Evolutionary conservation across 2,797 vertebrate species (phyloP), one percentile per base, ranked within the genome.

Genomic region (Nannoperca australis): DNA sequence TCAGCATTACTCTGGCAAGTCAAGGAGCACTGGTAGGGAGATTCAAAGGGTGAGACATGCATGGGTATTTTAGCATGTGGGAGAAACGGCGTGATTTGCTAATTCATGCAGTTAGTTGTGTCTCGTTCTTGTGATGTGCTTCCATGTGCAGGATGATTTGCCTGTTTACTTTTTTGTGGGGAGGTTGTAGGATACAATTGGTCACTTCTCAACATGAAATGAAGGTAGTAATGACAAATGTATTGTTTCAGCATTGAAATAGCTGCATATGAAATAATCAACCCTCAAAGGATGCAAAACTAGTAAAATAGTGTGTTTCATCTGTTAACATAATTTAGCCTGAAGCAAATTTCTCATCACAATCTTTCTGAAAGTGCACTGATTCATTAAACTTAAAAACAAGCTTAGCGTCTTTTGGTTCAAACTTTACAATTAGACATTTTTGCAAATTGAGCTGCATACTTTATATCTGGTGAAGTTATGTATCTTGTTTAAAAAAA

Each of bases 1-100:
- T 92, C 85, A 80, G 86, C 78, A 91, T 93, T 89, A 78, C 78
- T 65, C 74, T 78, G 78, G 66, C 72, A 81, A 90, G 87, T 88
- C 76, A 82, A 90, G 81, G 62, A 90, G 85, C 65, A 56, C 32
- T 64, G 60, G 55, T 77, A 27, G 69, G 61, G 78, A 75, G 77
- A 88, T 79, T 70, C 2, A 73, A 53, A 76, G 58, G 71, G 67
- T 79, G 65, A 84, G 68, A 79, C 70, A 38, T 85, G 75, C 62
- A 71, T 44, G 70, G 64, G 50, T 78, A 81, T 89, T 78, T 86
- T 15, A 59, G 40, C 76, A 79, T 78, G 53, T 56, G 47, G 63
- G 59, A 78, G 75, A 79, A 73, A 79, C 53, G 45, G 62, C 5
- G 10, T 14, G 27, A 49, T 86, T 78, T 73, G 32, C 30, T 34